Evolutionary conservation across 2,113 vertebrate species (phyloP).

Genomic region (Scomber colias): DNA sequence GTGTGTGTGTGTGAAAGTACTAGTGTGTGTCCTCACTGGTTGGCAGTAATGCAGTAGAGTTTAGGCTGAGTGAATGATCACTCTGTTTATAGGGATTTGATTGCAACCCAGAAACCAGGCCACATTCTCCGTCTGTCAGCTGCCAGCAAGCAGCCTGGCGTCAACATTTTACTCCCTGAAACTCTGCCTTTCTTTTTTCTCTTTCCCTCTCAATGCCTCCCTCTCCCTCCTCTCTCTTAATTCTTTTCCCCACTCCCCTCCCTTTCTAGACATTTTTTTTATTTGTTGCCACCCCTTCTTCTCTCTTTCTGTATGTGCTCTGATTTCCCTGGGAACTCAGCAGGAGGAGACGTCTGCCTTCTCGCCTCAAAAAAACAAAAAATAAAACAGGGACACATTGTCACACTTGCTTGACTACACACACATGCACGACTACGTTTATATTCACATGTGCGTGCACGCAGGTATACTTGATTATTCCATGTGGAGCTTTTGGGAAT

Average conservation of each 20-base stretch:
- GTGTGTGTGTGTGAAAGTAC: slow-evolving; percentile 11
- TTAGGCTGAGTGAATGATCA: slow-evolving; percentile 81
- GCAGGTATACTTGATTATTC: slow-evolving; percentile 36
- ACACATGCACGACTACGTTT: not conserved
- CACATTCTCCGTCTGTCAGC: slow-evolving; percentile 70
- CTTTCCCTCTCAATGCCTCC: slow-evolving; percentile 39
- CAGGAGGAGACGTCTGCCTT: slow-evolving; percentile 44
- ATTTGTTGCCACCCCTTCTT: slow-evolving; percentile 23
- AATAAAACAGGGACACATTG: slow-evolving; percentile 9
- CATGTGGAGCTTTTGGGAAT: slow-evolving; percentile 63
- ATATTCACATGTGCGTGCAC: slow-evolving; percentile 12
- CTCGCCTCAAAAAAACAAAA: slow-evolving; percentile 12
- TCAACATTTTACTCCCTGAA: slow-evolving; percentile 72
- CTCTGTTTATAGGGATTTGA: slow-evolving; percentile 82
- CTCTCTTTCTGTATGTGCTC: slow-evolving; percentile 46
- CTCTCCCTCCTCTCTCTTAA: slow-evolving; percentile 45
- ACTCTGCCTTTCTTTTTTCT: slow-evolving; percentile 55
- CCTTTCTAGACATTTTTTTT: slow-evolving; percentile 63
- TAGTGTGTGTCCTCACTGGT: slow-evolving; percentile 50
- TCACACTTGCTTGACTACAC: slow-evolving; percentile 2
- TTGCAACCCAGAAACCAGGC: slow-evolving; percentile 75
- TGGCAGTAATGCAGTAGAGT: slow-evolving; percentile 63
- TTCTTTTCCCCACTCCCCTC: slow-evolving; percentile 56
- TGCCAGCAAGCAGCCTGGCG: slow-evolving; percentile 69
- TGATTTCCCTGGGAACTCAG: slow-evolving; percentile 79